Percentiles rank a stretch among this genome's conserved stretches.
Evolutionary conservation across 1,140 invertebrate species (phyloP).

Genomic region (Nomia melanderi): DNA sequence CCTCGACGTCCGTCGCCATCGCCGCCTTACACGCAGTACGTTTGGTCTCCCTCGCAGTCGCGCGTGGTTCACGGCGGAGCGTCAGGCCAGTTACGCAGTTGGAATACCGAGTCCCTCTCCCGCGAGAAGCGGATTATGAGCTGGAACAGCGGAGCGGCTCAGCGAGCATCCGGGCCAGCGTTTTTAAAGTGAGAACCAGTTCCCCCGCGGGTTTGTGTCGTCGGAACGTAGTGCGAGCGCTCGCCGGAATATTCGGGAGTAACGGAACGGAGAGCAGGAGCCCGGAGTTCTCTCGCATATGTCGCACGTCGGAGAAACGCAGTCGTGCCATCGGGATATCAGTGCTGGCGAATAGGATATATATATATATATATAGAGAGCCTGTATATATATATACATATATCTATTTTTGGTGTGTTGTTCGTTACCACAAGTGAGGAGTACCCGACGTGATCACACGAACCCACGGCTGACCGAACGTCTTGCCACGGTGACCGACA

Average conservation of each 20-base stretch:
- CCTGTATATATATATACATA: conserved; percentile 1
- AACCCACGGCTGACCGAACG: conserved; percentile 38
- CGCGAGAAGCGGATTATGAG: conserved; percentile 62
- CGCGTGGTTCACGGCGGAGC: conserved; percentile 57
- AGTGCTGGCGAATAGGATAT: conserved; percentile 32
- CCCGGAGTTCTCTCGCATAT: no score
- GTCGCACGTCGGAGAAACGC: conserved; percentile 11
- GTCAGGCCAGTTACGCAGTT: no score
- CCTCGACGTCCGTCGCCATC: conserved; percentile 55
- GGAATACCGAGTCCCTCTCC: conserved; percentile 21
- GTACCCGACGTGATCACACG: no score
- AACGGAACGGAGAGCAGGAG: no score
- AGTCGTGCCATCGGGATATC: conserved; percentile 28
- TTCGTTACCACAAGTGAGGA: conserved; percentile 44
- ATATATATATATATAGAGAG: no score
- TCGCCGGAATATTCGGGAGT: neutral
- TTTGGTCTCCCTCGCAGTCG: conserved; percentile 53
- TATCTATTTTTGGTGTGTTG: conserved; percentile 42
- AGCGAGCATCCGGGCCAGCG: conserved; percentile 51
- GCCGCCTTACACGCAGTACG: conserved; percentile 67
- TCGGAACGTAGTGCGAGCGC: conserved; percentile 39
- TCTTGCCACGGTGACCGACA: conserved; percentile 59
- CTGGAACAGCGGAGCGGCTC: conserved; percentile 55
- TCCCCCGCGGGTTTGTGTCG: conserved; percentile 49
- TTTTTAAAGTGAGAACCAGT: conserved; percentile 49